Percentiles rank a stretch among this genome's conserved stretches.
Evolutionary conservation across 2,888 invertebrate genomes (phyloP).

Genomic region (Cephus sareptanus): DNA sequence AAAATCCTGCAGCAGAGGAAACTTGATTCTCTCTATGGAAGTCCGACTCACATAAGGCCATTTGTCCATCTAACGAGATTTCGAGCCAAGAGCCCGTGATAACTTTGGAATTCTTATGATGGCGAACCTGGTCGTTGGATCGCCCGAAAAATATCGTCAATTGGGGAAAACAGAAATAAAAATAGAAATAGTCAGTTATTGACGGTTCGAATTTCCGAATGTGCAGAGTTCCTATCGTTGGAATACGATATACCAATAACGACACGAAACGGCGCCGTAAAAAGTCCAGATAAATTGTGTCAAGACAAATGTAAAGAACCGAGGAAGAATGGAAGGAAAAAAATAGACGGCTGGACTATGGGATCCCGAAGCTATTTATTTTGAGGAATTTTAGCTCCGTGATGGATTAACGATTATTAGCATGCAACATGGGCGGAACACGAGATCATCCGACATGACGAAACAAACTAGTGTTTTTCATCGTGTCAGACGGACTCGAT

Average conservation of each 20-base stretch:
- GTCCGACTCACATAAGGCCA: not conserved
- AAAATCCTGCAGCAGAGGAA: not conserved
- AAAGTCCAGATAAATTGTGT: not conserved
- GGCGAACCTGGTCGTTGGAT: not conserved
- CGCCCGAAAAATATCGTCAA: not conserved
- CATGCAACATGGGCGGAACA: not conserved
- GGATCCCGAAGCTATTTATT: not conserved
- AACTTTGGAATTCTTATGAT: not conserved
- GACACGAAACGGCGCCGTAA: not conserved
- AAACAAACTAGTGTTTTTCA: conserved; percentile 30
- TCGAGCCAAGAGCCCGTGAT: not conserved
- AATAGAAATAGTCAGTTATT: not conserved
- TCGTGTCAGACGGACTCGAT: conserved; percentile 46
- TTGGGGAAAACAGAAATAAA: not conserved
- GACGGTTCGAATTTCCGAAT: not conserved
- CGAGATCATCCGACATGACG: not conserved
- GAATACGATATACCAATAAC: not conserved
- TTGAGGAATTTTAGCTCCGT: not conserved
- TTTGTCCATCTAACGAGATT: not conserved
- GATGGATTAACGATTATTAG: not conserved
- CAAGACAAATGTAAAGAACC: not conserved
- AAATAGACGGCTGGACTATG: not conserved
- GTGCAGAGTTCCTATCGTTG: not conserved
- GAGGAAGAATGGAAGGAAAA: not conserved
- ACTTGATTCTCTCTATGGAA: not conserved